Evolutionary conservation across 1,140 invertebrate species (phyloP).

Genomic region (Littorina saxatilis): DNA sequence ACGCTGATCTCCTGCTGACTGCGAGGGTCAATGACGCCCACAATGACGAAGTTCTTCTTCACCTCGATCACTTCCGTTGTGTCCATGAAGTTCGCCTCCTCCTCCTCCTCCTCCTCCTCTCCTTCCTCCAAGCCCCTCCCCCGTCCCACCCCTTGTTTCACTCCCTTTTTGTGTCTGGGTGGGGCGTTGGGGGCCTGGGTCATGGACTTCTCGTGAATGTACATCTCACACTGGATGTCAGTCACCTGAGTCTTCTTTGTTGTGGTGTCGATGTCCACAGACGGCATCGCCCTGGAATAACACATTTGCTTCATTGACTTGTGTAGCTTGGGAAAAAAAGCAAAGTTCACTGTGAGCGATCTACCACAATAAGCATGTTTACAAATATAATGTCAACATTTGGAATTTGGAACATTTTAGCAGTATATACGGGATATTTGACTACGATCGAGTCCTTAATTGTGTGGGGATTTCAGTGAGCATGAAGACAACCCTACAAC

Average conservation of each 20-base stretch:
- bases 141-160: not conserved
- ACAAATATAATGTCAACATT: too few relatives aligned
- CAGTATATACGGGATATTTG: too few relatives aligned
- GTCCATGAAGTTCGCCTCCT: conserved; percentile 18
- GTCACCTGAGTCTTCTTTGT: conserved; percentile 59
- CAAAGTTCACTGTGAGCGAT: too few relatives aligned
- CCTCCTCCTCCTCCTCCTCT: not conserved
- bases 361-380: too few relatives aligned
- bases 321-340: not conserved
- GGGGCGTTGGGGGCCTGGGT: conserved; percentile 48
- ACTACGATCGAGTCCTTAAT: too few relatives aligned
- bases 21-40: conserved; percentile 87
- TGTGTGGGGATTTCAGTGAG: too few relatives aligned
- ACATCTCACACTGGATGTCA: conserved; percentile 60
- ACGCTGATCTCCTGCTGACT: conserved; percentile 87
- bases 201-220: conserved; percentile 65
- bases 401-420: too few relatives aligned
- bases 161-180: not conserved
- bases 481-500: too few relatives aligned
- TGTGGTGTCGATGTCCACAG: conserved; percentile 59
- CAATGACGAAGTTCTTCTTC: conserved; percentile 66
- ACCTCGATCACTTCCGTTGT: conserved; percentile 50
- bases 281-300: conserved; percentile 58
- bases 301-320: not conserved
- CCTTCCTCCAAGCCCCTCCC: not conserved